Percentiles rank a stretch among this genome's conserved stretches.
Conservation (phyloP, 64 coral and sea anemone species). For the Pachyseris speciosa region DNA sequence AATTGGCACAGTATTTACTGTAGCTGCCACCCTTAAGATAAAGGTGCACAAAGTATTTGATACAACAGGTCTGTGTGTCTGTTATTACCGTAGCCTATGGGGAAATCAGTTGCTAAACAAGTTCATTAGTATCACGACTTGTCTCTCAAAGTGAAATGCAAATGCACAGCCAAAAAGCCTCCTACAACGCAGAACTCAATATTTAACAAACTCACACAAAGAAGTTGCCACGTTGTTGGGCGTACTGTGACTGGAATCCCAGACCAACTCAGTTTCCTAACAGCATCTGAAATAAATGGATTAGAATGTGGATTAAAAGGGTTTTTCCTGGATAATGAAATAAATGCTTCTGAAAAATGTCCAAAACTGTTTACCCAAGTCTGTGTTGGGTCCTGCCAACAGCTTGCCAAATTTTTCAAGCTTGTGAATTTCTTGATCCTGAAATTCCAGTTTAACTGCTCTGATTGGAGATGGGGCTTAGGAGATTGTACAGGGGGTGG, state of each 20-base stretch:
- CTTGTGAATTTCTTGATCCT: slow-evolving; percentile 95
- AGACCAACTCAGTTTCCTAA: slow-evolving; percentile 97
- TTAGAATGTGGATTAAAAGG: background rate
- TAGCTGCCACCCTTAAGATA: no score
- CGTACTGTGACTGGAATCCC: slow-evolving; percentile 92
- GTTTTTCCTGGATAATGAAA: no score
- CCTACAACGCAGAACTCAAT: no score
- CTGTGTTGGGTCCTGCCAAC: slow-evolving; percentile 96
- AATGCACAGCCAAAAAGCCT: no score
- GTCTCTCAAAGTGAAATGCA: no score
- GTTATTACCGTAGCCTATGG: no score
- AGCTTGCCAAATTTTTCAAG: slow-evolving; percentile 99
- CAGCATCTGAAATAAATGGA: slow-evolving; percentile 58
- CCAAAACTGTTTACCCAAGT: slow-evolving; percentile 61
- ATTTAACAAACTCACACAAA: slow-evolving; percentile 73
- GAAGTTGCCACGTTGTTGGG: slow-evolving; percentile 96
- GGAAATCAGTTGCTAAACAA: no score
- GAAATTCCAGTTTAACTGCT: slow-evolving; percentile 92
- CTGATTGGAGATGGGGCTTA: slow-evolving; percentile 80
- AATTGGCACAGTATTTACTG: no score
- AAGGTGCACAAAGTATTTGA: no score
- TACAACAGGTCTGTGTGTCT: no score
- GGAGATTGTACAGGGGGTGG: slow-evolving; percentile 54
- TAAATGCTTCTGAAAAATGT: background rate
- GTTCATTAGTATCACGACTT: no score